Evolutionary conservation across 2,888 invertebrate species (phyloP).

Genomic region (Ichneumon xanthorius): DNA sequence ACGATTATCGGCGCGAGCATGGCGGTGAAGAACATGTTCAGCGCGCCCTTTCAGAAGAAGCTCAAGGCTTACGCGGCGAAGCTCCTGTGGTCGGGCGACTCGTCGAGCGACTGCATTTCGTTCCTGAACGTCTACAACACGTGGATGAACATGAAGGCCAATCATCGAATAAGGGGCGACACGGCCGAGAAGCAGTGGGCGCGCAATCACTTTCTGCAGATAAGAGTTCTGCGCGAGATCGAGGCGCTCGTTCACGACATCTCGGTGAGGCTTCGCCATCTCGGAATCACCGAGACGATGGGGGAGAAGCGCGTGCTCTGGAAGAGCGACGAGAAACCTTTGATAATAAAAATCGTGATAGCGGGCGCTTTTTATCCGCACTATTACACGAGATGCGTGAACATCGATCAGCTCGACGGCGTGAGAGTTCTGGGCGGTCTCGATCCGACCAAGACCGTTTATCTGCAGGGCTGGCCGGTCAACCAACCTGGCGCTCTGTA

Average conservation of each 20-base stretch:
- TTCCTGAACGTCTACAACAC: slow-evolving; percentile 93
- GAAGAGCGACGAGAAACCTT: slow-evolving; percentile 86
- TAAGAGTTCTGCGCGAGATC: slow-evolving; percentile 91
- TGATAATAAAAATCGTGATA: slow-evolving; percentile 90
- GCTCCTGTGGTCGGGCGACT: slow-evolving; percentile 92
- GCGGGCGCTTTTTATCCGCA: slow-evolving; percentile 97
- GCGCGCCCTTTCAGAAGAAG: slow-evolving; percentile 89
- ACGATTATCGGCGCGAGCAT: slow-evolving; percentile 95
- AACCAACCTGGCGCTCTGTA: slow-evolving; percentile 91
- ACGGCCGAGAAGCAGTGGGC: slow-evolving; percentile 89
- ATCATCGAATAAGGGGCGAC: slow-evolving; percentile 86
- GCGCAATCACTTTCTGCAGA: slow-evolving; percentile 89
- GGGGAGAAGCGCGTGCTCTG: slow-evolving; percentile 85
- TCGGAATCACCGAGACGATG: slow-evolving; percentile 87
- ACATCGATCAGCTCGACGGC: slow-evolving; percentile 88
- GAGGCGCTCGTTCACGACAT: slow-evolving; percentile 91
- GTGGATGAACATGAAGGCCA: slow-evolving; percentile 88
- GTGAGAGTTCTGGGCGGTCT: slow-evolving; percentile 89
- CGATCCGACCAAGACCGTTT: slow-evolving; percentile 92
- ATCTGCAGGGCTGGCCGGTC: slow-evolving; percentile 85
- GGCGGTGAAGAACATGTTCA: slow-evolving; percentile 93
- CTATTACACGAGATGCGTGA: slow-evolving; percentile 89
- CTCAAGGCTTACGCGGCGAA: slow-evolving; percentile 91
- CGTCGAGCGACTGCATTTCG: slow-evolving; percentile 94
- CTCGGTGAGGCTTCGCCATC: slow-evolving; percentile 86